phyloP scores from a whole-genome alignment of 2,888 invertebrate species.

The Quadroppia sp. region DNA sequence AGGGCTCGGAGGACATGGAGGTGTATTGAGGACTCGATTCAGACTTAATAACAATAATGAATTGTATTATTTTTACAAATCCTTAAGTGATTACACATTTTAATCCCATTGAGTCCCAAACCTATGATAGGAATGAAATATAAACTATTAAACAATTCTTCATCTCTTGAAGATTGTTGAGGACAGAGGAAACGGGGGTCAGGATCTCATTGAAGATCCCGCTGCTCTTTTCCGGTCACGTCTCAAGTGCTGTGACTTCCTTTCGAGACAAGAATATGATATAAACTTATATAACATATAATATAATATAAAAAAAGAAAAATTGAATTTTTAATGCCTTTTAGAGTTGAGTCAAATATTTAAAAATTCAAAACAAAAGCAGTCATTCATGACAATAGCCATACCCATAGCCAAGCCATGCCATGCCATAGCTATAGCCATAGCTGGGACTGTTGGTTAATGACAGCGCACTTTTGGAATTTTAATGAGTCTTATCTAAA shows the following conservation, averaged over 20 bases:
- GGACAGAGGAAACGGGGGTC: neutral
- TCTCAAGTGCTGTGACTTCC: constrained; percentile 18
- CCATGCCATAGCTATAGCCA: too few relatives aligned
- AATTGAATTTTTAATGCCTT: constrained; percentile 4
- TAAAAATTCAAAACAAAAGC: neutral
- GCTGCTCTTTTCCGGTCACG: constrained; percentile 31
- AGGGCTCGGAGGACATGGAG: constrained; percentile 1
- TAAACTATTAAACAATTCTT: neutral
- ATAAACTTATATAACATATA: neutral
- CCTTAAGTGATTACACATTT: neutral
- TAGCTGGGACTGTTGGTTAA: constrained; percentile 15
- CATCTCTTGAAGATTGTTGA: neutral
- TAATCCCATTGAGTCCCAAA: neutral
- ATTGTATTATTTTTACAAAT: neutral
- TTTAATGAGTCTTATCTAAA: constrained; percentile 13
- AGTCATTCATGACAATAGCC: constrained; percentile 24
- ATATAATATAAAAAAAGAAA: neutral
- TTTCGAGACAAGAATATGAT: neutral
- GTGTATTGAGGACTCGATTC: neutral
- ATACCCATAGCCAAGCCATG: too few relatives aligned
- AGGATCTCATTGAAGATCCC: neutral
- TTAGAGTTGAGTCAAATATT: neutral
- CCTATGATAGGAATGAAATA: neutral
- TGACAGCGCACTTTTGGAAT: neutral
- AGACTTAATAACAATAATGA: neutral